Evolutionary conservation across 2,797 vertebrate genomes (phyloP).

Genomic region (Platyrinchus mystaceus): DNA sequence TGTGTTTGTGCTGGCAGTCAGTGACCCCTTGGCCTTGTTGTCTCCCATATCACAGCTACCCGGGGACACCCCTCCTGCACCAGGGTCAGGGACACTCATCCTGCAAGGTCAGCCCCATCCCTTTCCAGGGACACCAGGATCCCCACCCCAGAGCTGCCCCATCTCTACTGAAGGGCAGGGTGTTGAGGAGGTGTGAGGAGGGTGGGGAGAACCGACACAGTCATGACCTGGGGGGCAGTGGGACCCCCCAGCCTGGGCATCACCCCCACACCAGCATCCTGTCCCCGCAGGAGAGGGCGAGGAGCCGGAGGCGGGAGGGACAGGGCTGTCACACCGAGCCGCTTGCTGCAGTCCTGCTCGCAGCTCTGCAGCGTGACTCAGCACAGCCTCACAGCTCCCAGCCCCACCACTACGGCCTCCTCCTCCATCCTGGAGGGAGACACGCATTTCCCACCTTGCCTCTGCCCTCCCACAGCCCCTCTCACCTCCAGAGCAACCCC

Average conservation of each 20-base stretch:
- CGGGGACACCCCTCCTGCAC: accelerated
- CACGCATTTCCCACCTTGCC: background rate
- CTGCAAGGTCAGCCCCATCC: background rate
- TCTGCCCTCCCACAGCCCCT: background rate
- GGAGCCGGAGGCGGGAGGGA: background rate
- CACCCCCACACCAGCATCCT: background rate
- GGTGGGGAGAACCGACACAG: accelerated
- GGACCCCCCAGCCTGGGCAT: background rate
- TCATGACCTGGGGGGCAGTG: accelerated
- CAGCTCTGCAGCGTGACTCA: constrained; percentile 69
- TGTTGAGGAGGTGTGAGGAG: accelerated
- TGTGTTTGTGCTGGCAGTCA: background rate
- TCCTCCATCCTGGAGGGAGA: background rate
- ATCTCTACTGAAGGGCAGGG: background rate
- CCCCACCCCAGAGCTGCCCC: background rate
- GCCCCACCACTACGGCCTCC: background rate
- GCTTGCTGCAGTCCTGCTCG: constrained; percentile 60
- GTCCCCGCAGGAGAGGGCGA: background rate
- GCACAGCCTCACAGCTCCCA: constrained; percentile 28
- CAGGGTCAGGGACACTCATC: accelerated
- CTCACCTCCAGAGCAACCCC: background rate
- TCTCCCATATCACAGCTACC: accelerated
- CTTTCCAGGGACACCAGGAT: background rate
- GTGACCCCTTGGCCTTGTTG: accelerated
- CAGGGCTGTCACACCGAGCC: constrained; percentile 1